Conservation (phyloP, 1,140 invertebrate genomes). For the Drosophila sproati region DNA sequence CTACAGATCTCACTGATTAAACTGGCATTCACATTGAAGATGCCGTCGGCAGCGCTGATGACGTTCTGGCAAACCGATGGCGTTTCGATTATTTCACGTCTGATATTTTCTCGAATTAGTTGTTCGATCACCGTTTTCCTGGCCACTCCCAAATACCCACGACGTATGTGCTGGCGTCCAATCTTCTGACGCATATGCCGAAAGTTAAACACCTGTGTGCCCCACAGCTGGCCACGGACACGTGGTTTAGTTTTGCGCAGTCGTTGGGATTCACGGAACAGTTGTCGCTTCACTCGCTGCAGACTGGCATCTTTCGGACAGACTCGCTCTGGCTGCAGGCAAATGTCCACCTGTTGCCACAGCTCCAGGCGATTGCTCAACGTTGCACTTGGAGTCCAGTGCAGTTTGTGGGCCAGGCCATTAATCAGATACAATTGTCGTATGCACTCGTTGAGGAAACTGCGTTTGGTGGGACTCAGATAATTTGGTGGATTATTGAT, state of each 20-base stretch:
- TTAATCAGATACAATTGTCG: conserved; percentile 65
- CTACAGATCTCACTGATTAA: conserved; percentile 51
- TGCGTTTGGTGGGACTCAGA: conserved; percentile 54
- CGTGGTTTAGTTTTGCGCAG: conserved; percentile 35
- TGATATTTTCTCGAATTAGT: conserved; percentile 56
- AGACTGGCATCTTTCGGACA: conserved; percentile 19
- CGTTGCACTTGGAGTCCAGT: conserved; percentile 39
- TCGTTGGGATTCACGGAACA: conserved; percentile 46
- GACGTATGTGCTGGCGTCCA: conserved; percentile 34
- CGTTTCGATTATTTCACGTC: conserved; percentile 28
- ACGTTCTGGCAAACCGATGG: conserved; percentile 39
- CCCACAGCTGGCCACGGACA: conserved; percentile 39
- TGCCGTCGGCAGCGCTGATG: conserved; percentile 53
- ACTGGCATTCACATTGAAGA: conserved; percentile 47
- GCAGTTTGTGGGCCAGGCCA: conserved; percentile 42
- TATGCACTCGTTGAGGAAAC: conserved; percentile 71
- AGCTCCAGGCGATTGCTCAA: conserved; percentile 30
- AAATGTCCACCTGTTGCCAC: conserved; percentile 60
- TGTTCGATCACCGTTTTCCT: conserved; percentile 26
- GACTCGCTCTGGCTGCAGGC: conserved; percentile 45
- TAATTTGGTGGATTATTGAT: conserved; percentile 65
- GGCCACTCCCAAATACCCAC: conserved; percentile 46
- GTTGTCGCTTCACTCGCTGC: conserved; percentile 65
- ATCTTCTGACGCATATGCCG: conserved; percentile 51
- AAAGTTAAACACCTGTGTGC: conserved; percentile 48